Evolutionary conservation across 2,888 invertebrate genomes (phyloP).

Genomic region (Xanthorhoe designata): DNA sequence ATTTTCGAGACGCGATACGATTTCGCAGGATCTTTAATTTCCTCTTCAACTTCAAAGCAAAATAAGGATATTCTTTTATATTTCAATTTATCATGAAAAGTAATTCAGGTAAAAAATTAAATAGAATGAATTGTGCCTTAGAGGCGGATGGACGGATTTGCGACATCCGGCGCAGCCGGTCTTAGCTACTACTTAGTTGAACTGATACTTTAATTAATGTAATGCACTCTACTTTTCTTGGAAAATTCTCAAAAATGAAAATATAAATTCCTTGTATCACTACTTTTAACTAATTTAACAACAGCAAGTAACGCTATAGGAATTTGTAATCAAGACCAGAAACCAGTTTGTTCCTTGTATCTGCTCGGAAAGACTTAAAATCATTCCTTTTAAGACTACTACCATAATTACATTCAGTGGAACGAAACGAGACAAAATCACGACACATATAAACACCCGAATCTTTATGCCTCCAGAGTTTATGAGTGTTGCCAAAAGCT

Average conservation of each 20-base stretch:
- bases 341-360: neutral
- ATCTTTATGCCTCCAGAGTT: no score
- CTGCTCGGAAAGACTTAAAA: neutral
- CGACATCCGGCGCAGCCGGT: constrained; percentile 45
- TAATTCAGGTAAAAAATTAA: constrained; percentile 13
- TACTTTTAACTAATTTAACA: no score
- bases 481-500: no score
- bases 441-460: no score
- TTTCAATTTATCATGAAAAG: neutral
- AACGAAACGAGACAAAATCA: neutral
- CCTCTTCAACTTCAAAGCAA: constrained; percentile 1
- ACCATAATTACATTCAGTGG: neutral
- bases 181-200: constrained; percentile 25
- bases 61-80: neutral
- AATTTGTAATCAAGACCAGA: neutral
- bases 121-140: constrained; percentile 56
- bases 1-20: neutral
- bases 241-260: neutral
- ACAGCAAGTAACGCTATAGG: no score
- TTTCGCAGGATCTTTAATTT: constrained; percentile 2
- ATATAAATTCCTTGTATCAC: neutral
- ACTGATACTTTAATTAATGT: constrained; percentile 21
- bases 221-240: neutral
- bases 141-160: constrained; percentile 59
- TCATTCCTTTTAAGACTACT: neutral